Evolutionary conservation across 2,888 invertebrate species (phyloP), one percentile per base, ranked within the genome.

Genomic region (Cerceris ruficornis): DNA sequence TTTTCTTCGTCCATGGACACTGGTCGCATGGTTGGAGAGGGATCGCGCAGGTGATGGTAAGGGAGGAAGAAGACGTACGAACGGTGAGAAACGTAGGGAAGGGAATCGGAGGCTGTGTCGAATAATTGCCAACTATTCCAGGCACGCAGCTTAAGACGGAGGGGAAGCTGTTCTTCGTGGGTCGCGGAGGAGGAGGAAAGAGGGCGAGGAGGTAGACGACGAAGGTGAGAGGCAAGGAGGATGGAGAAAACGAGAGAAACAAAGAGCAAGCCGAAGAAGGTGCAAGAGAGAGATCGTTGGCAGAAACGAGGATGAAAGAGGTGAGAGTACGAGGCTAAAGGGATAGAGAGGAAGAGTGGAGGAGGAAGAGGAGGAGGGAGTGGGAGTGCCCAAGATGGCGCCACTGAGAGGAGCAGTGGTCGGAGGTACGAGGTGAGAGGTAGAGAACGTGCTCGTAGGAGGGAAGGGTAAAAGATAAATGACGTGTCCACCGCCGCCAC

Each of bases 331-430:
- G 74, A 75, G 69, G 81, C 72, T 83, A 78, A 77, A 54, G 62
- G 76, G 80, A 75, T 82, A 77, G 77, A 81, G 76, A 62, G 76
- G 71, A n/a, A 58, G 54, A 46, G 78, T 75, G 79, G 69, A 76
- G 69, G 65, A 62, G 61, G 42, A 72, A 80, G 79, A 59, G 73
- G 62, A 58, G 50, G 68, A 66, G 74, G 80, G 86, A 85, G 88
- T 89, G 90, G 90, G 91, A 91, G 92, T 91, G 89, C 88, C 90
- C 91, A 92, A 92, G 91, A 92, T 92, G 92, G 92, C 91, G 92
- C 86, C 89, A 90, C 86, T 72, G 79, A 86, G 84, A 87, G 87
- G 84, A 83, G 85, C 75, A 79, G 83, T 80, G 82, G 86, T 69
- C 81, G 85, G 81, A 85, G 80, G 83, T 81, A 85, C 84, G 81